A percentile compares a stretch with the other conserved stretches of the same genome.
Conservation (phyloP, 1,140 invertebrate genomes). For the Lasioglossum albipes region DNA sequence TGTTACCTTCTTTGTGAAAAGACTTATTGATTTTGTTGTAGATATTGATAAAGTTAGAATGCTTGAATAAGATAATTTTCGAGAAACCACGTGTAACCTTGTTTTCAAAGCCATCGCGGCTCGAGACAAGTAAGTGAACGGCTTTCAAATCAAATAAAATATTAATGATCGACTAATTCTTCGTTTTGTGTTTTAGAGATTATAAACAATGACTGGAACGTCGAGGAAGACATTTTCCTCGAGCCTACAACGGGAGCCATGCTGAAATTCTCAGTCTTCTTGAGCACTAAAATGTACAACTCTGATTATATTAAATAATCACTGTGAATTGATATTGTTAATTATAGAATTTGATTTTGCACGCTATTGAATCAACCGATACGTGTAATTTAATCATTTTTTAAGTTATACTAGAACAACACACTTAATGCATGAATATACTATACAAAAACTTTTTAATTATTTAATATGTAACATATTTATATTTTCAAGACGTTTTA, state of each 20-base stretch:
- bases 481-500: too few species aligned
- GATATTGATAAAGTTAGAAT: conserved; percentile 77
- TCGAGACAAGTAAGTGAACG: conserved; percentile 68
- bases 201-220: conserved; percentile 70
- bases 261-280: conserved; percentile 81
- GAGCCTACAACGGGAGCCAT: conserved; percentile 80
- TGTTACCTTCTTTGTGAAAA: neutral
- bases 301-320: conserved; percentile 79
- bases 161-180: conserved; percentile 1
- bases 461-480: too few species aligned
- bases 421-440: neutral
- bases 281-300: conserved; percentile 81
- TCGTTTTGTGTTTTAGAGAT: conserved; percentile 60
- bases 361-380: too few species aligned
- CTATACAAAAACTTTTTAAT: neutral
- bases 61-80: conserved; percentile 69
- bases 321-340: too few species aligned
- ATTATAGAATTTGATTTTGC: too few species aligned
- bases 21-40: conserved; percentile 59
- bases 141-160: conserved; percentile 23
- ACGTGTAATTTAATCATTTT: too few species aligned
- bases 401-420: too few species aligned
- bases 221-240: conserved; percentile 77
- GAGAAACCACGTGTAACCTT: conserved; percentile 69
- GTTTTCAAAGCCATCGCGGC: conserved; percentile 72